These are phyloP conservation scores for Cryptoprocta ferox DNA, from an alignment of 2,797 vertebrate genomes.

Conservation along the genomic window DNA sequence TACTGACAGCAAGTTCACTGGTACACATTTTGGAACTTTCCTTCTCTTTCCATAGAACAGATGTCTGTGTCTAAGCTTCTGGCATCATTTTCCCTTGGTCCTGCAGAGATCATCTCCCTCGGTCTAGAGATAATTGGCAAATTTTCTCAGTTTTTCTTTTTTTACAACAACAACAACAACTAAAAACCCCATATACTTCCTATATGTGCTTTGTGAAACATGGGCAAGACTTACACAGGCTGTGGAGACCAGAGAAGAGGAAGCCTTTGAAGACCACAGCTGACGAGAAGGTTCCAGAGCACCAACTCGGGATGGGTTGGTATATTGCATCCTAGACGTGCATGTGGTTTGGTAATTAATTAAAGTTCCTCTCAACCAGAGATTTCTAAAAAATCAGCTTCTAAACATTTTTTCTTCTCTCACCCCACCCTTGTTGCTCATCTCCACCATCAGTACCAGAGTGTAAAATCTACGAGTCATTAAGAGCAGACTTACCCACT, in stretches of 20 bases:
- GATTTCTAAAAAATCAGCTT: conserved; percentile 20
- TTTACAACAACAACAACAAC: neutral
- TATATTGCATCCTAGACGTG: neutral
- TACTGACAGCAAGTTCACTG: conserved; percentile 31
- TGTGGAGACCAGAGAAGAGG: neutral
- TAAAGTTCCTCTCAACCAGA: neutral
- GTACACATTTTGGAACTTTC: neutral
- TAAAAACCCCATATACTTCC: neutral
- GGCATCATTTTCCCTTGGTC: neutral
- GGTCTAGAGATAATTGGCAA: neutral
- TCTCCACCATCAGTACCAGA: neutral
- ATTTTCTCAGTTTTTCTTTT: neutral
- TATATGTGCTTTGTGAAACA: neutral
- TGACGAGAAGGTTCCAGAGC: neutral
- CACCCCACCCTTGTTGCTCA: neutral
- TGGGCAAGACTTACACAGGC: neutral
- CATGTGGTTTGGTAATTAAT: neutral
- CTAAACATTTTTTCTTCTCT: neutral
- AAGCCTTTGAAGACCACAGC: neutral
- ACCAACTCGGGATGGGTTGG: neutral
- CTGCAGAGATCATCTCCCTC: neutral
- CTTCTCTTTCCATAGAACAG: conserved; percentile 11
- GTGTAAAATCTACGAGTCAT: neutral
- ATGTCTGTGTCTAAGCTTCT: conserved; percentile 40
- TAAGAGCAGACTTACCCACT: conserved; percentile 92